These are phyloP conservation scores for Rhabdophis nuchalis DNA, from an alignment of 2,797 vertebrate species.

Conservation along the genomic window DNA sequence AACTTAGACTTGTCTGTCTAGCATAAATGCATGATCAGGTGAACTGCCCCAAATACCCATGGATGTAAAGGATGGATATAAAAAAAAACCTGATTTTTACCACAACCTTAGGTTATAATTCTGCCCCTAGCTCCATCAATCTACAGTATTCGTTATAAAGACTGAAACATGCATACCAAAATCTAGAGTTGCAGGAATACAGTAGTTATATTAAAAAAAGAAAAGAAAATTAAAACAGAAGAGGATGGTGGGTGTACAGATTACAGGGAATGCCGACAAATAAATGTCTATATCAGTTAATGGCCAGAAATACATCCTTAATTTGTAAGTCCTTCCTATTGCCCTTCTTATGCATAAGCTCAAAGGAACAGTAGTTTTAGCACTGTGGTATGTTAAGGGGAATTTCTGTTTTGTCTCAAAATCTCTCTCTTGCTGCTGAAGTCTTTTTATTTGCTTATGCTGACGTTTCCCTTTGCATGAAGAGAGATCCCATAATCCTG, in stretches of 20 bases:
- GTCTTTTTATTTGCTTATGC: conserved; percentile 52
- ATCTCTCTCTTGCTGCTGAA: background rate
- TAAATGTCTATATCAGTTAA: background rate
- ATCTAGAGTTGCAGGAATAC: background rate
- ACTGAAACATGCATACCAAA: background rate
- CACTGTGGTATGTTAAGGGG: conserved; percentile 38
- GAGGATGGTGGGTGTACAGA: background rate
- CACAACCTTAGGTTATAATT: background rate
- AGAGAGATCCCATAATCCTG: conserved; percentile 55
- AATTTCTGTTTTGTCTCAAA: conserved; percentile 43
- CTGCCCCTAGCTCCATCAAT: background rate
- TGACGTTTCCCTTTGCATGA: conserved; percentile 51
- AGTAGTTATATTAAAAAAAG: background rate
- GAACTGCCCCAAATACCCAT: conserved; percentile 22
- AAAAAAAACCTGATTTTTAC: background rate
- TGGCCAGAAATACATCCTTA: background rate
- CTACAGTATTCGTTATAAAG: background rate
- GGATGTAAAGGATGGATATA: background rate
- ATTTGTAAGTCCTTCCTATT: background rate
- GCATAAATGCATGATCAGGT: conserved; percentile 9
- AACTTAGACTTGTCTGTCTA: conserved; percentile 14
- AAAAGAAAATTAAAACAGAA: background rate
- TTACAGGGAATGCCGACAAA: background rate
- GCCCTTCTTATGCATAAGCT: background rate
- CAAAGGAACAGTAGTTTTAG: conserved; percentile 8